These are phyloP conservation scores for Mormoops blainvillei DNA, from an alignment of 2,113 vertebrate species.

Conservation along the genomic window DNA sequence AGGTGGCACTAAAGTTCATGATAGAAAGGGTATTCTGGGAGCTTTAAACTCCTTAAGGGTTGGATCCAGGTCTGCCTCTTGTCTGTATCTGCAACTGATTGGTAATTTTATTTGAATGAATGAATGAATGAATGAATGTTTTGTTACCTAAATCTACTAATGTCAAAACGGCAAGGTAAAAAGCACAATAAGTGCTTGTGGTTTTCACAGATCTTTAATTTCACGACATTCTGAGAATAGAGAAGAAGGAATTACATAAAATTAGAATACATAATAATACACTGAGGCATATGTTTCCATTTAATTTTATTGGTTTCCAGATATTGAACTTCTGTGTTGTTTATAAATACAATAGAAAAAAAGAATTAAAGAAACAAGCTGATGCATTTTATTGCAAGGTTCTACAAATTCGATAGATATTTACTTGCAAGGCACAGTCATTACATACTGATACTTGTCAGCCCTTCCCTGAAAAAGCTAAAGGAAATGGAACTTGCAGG, in stretches of 20 bases:
- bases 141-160: neutral
- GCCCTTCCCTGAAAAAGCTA: neutral
- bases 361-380: neutral
- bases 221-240: neutral
- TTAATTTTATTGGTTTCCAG: neutral
- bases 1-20: neutral
- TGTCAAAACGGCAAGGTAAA: neutral
- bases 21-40: neutral
- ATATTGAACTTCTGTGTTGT: neutral
- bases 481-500: neutral
- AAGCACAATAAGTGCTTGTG: neutral
- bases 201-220: neutral
- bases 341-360: neutral
- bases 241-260: neutral
- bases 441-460: neutral
- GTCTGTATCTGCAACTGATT: neutral
- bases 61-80: neutral
- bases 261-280: neutral
- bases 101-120: neutral
- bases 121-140: neutral
- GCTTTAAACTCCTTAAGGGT: neutral
- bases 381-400: neutral
- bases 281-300: neutral
- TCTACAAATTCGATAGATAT: neutral
- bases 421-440: neutral